Base-by-base conservation (phyloP, 2,113 vertebrate species). In the Danio rerio region DNA sequence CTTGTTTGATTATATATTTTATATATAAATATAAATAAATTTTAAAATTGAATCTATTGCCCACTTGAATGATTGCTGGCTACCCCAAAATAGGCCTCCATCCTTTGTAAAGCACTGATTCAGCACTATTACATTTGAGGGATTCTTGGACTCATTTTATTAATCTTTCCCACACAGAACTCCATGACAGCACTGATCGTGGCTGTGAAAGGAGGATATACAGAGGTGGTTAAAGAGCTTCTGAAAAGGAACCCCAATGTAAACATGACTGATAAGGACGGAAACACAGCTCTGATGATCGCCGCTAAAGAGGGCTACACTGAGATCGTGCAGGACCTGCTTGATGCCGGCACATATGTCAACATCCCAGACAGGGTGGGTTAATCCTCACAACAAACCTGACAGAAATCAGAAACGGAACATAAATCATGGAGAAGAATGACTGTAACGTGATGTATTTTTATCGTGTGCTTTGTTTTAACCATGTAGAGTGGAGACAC, bases 151-250 rank as follows among this genome's bases (percentile, higher is more conserved):
- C 40, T 78, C 47, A 45, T 70, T 6, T 59, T 12, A 9, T 52
- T n/a, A 0, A 58, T 55, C 20, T 66, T 13, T 20, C 76, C 84
- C 80, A 5, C 12, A 74, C 82, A 99, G 98, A 99, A 99, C 90
- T 99, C 98, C 2, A 99, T 98, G 97, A 99, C 98, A 0, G 98
- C 98, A 0, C 95, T 99, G 85, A 99, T 99, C 49, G 98, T 99
- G 83, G 97, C 96, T 52, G 98, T 98, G 75, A 95, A 91, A 82
- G 98, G 98, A 0, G 98, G 97, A 12, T 99, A 96, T 86, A 94
- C 96, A 0, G 95, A 96, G 49, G 97, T 97, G 6, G 98, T 99
- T 55, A 98, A 99, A 88, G 98, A 99, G 90, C 96, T 99, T 69
- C 89, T 99, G 87, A 98, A 99, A 89, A 93, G 97, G 81, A 98